Evolutionary conservation across 2,888 invertebrate genomes (phyloP).

Genomic region (Ischnus inquisitorius): DNA sequence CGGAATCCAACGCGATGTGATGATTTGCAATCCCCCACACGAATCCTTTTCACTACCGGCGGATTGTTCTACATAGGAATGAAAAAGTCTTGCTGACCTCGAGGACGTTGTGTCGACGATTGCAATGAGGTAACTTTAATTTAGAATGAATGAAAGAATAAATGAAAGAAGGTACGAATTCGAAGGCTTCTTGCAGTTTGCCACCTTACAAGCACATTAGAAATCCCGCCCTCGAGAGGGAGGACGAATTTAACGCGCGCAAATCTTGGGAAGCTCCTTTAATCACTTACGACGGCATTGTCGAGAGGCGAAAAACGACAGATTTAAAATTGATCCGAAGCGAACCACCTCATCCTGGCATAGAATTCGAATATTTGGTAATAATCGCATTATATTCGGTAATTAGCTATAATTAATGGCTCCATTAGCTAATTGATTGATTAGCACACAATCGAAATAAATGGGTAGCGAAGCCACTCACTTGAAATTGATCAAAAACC

Average conservation of each 20-base stretch:
- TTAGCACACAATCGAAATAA: too few species aligned
- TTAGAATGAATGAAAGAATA: background rate
- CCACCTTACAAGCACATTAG: constrained; percentile 65
- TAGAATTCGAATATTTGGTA: constrained; percentile 66
- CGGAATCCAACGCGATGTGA: background rate
- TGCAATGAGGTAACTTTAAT: background rate
- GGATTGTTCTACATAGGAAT: constrained; percentile 73
- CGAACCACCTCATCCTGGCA: constrained; percentile 30
- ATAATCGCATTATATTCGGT: background rate
- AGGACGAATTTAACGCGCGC: constrained; percentile 52
- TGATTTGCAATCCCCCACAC: constrained; percentile 38
- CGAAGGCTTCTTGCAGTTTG: constrained; percentile 38
- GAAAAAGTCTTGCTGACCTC: constrained; percentile 51
- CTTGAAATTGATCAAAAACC: too few species aligned
- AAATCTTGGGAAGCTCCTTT: constrained; percentile 44
- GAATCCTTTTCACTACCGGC: constrained; percentile 69
- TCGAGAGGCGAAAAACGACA: constrained; percentile 64
- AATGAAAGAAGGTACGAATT: background rate
- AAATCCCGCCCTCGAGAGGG: constrained; percentile 62
- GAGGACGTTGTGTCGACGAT: background rate
- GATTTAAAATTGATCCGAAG: constrained; percentile 57
- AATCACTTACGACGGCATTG: constrained; percentile 60
- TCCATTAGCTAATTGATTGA: too few species aligned
- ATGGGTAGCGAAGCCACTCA: too few species aligned
- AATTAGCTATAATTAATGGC: background rate